phyloP scores from a whole-genome alignment of 2,113 vertebrate genomes.

The Quiscalus mexicanus region DNA sequence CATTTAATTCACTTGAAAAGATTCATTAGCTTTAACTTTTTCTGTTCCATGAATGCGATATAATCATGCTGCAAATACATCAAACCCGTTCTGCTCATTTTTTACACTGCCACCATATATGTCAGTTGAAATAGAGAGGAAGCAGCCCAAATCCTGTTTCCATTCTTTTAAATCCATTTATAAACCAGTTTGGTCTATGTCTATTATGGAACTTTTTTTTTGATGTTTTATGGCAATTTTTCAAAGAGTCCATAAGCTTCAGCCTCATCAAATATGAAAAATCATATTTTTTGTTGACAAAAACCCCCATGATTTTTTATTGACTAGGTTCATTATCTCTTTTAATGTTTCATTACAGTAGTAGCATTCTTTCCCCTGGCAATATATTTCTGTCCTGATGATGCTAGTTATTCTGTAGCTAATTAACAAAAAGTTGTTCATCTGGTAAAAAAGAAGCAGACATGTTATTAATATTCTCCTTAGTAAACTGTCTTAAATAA shows the following conservation, averaged over 20 bases:
- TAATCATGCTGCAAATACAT: neutral
- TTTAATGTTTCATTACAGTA: slow-evolving; percentile 44
- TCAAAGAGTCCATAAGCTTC: neutral
- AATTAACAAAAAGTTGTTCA: slow-evolving; percentile 57
- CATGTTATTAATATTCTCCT: slow-evolving; percentile 45
- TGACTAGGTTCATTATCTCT: slow-evolving; percentile 42
- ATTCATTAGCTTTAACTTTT: neutral
- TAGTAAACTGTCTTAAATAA: slow-evolving; percentile 64
- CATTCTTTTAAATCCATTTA: neutral
- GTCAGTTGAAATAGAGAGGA: neutral
- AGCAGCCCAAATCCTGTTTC: neutral
- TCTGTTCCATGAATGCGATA: neutral
- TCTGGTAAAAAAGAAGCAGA: slow-evolving; percentile 36
- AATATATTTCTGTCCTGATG: neutral
- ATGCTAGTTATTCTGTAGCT: slow-evolving; percentile 44
- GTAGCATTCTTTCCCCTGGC: neutral
- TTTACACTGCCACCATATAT: neutral
- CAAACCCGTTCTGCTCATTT: neutral
- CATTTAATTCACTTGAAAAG: neutral
- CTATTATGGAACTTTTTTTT: neutral
- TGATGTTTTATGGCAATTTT: neutral
- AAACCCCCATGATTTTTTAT: neutral
- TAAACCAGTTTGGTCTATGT: neutral
- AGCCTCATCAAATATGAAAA: neutral
- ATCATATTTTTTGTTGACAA: neutral